These are phyloP conservation scores for Puntigrus tetrazona DNA, from an alignment of 2,113 vertebrate species.

Conservation along the genomic window DNA sequence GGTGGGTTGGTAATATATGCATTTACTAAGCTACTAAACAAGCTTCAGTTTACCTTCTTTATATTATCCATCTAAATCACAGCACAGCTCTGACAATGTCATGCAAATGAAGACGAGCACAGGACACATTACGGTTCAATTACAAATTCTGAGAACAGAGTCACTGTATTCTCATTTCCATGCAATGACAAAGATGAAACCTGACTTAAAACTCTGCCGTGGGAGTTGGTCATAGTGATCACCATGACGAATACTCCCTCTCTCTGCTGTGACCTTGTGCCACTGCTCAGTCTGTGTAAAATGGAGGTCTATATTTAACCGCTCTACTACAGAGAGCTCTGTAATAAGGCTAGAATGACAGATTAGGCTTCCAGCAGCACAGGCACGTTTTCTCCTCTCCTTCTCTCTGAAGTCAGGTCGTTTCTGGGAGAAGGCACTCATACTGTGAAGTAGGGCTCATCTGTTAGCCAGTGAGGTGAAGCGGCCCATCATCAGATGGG, in stretches of 20 bases:
- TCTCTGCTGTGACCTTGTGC: constrained; percentile 50
- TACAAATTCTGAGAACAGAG: background rate
- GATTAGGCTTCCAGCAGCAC: constrained; percentile 64
- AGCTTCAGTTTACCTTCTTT: background rate
- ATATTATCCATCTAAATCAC: background rate
- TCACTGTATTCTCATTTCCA: background rate
- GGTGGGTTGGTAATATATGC: background rate
- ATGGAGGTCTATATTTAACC: constrained; percentile 70
- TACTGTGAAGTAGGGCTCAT: constrained; percentile 53
- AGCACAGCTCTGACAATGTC: background rate
- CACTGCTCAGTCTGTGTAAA: constrained; percentile 52
- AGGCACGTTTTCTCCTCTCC: constrained; percentile 39
- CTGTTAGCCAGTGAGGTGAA: constrained; percentile 47
- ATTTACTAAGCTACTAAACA: background rate
- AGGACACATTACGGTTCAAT: background rate
- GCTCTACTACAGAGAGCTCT: constrained; percentile 61
- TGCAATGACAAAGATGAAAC: constrained; percentile 5
- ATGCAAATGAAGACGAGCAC: background rate
- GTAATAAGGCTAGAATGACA: constrained; percentile 73
- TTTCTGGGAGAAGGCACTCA: constrained; percentile 50
- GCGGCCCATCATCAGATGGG: constrained; percentile 19
- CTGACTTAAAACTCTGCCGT: constrained; percentile 37
- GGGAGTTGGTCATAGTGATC: constrained; percentile 15
- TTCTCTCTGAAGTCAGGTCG: constrained; percentile 17
- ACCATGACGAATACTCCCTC: constrained; percentile 30